phyloP scores from a whole-genome alignment of 2,797 vertebrate genomes.

The Anas bahamensis region DNA sequence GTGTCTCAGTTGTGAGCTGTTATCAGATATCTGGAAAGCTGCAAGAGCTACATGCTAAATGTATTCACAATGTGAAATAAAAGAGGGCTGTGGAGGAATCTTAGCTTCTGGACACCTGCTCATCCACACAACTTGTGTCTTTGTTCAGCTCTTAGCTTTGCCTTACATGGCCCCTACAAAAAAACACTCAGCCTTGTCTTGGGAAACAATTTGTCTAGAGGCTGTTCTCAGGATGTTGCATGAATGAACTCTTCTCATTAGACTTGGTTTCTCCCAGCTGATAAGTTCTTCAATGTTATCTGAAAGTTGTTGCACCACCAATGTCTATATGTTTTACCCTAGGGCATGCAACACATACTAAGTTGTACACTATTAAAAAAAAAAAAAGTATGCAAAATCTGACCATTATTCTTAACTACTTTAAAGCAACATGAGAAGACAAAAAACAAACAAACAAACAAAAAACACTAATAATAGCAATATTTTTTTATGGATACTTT shows the following conservation, averaged over 20 bases:
- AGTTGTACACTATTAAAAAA: neutral
- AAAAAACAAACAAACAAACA: accelerated
- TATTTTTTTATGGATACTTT: neutral
- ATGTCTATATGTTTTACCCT: neutral
- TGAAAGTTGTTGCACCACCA: neutral
- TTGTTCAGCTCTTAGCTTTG: neutral
- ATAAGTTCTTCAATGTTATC: neutral
- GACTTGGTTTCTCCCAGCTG: neutral
- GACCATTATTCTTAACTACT: neutral
- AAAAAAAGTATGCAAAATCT: neutral
- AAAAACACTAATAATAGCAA: neutral
- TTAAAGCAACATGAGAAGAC: neutral
- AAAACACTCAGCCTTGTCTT: neutral
- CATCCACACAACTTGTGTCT: neutral
- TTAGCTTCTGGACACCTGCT: neutral
- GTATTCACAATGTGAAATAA: neutral
- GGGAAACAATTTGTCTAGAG: neutral
- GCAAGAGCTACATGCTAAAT: neutral
- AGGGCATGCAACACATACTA: neutral
- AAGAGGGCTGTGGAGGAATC: neutral
- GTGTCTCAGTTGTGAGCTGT: neutral
- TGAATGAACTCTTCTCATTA: neutral
- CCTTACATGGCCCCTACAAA: neutral
- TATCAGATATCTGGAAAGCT: neutral
- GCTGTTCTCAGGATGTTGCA: neutral